phyloP scores from a whole-genome alignment of 2,113 vertebrate species.

The Euleptes europaea region DNA sequence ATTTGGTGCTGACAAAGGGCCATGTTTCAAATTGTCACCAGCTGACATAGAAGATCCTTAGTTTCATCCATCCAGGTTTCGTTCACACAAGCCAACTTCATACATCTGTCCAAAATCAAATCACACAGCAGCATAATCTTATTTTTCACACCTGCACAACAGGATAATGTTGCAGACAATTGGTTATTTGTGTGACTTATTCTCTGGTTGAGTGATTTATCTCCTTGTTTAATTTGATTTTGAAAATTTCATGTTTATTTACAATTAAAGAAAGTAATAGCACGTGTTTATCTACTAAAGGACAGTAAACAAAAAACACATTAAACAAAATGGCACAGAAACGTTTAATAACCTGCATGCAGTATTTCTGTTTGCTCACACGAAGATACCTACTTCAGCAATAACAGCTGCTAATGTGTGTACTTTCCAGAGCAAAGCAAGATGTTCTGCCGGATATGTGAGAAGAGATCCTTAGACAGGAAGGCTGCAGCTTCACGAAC shows the following conservation, averaged over 20 bases:
- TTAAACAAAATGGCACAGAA: background rate
- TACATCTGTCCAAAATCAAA: too few species aligned
- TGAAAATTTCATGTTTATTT: background rate
- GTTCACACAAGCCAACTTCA: too few species aligned
- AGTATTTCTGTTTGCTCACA: background rate
- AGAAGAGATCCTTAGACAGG: background rate
- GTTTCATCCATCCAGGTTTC: too few species aligned
- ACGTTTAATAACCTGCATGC: background rate
- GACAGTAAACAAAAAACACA: background rate
- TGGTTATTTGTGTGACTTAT: background rate
- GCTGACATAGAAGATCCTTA: too few species aligned
- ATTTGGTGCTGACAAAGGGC: too few species aligned
- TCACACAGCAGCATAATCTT: too few species aligned
- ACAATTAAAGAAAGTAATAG: background rate
- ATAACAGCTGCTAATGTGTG: background rate
- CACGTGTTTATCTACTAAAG: background rate
- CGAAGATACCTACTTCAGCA: background rate
- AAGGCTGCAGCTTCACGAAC: background rate
- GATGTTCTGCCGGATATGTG: background rate
- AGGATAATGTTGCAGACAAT: too few species aligned
- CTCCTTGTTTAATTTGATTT: background rate
- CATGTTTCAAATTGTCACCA: too few species aligned
- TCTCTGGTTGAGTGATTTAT: background rate
- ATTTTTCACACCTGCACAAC: too few species aligned
- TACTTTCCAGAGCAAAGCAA: slow-evolving; percentile 3